phyloP scores from a whole-genome alignment of 2,888 invertebrate species.

The Drosophila niveifrons region DNA sequence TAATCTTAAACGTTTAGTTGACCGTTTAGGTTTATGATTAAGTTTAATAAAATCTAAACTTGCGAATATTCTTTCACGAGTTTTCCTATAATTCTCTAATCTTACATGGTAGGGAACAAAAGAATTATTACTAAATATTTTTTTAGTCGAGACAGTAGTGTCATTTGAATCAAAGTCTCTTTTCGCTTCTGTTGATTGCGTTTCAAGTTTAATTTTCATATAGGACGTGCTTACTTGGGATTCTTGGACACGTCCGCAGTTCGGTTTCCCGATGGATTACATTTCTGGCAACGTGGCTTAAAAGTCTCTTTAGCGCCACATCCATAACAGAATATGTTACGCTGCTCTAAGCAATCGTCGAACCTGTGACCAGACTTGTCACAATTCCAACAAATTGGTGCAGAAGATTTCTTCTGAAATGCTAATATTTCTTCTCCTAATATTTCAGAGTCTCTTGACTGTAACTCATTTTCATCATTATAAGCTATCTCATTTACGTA shows the following conservation, averaged over 20 bases:
- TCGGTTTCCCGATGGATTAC: constrained; percentile 15
- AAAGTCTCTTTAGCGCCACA: constrained; percentile 20
- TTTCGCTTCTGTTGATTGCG: too few relatives aligned
- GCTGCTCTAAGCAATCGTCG: constrained; percentile 7
- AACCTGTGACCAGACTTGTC: constrained; percentile 21
- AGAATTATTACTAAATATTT: too few relatives aligned
- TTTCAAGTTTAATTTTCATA: too few relatives aligned
- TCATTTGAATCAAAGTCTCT: too few relatives aligned
- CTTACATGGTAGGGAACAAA: too few relatives aligned
- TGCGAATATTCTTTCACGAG: too few relatives aligned
- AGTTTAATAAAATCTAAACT: too few relatives aligned
- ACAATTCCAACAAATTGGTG: constrained; percentile 26
- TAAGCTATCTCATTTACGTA: not conserved
- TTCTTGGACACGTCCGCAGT: not conserved
- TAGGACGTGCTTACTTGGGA: too few relatives aligned
- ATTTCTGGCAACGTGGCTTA: constrained; percentile 5
- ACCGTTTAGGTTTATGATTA: too few relatives aligned
- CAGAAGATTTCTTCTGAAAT: not conserved
- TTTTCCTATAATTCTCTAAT: too few relatives aligned
- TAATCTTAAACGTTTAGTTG: too few relatives aligned
- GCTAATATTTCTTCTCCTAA: not conserved
- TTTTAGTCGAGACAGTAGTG: too few relatives aligned
- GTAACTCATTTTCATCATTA: not conserved
- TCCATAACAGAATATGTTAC: constrained; percentile 21
- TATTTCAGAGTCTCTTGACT: not conserved